Base-by-base conservation (phyloP, 2,797 vertebrate genomes). In the Astyanax mexicanus region DNA sequence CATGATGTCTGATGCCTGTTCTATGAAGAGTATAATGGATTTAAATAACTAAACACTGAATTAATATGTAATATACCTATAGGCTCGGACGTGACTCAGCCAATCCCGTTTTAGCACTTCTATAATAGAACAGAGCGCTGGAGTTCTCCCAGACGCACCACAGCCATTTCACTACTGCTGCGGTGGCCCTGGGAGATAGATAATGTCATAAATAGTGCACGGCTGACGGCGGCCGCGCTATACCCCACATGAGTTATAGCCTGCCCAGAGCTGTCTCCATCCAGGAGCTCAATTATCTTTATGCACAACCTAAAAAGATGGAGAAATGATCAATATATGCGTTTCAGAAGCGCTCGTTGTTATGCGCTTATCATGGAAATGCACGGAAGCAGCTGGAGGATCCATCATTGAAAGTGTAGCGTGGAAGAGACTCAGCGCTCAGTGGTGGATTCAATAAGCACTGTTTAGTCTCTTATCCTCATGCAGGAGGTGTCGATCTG, bases 221-320 rank as follows among this genome's bases (percentile, higher is more conserved):
- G 45, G 15, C 55, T 58, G 57, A 80, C 49, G 67, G 74, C n/a
- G n/a, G 68, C 55, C 35, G 9, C 38, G 1, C 52, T 32, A 17
- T 68, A 49, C 23, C 49, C 4, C 15, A 37, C 13, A n/a, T 61
- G 72, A 74, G 47, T 80, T 80, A 83, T 77, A 42, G 57, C 40
- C 67, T n/a, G 35, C 69, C 58, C 32, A 15, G 17, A 57, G 27
- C 65, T 52, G 29, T 70, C 49, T 70, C 37, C 32, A 19, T 60
- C 40, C 71, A 51, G 32, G 49, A 57, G 69, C 65, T 11, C 64
- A 80, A 77, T 82, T 74, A 77, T 80, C 67, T 67, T 44, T 74
- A 68, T 71, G 70, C 32, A 45, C 44, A 52, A 35, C 13, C 12
- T 25, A 68, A 42, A 67, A 47, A 45, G 54, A 44, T 74, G 27